Base-by-base conservation (phyloP, 2,113 vertebrate genomes). In the Ptyas mucosa region DNA sequence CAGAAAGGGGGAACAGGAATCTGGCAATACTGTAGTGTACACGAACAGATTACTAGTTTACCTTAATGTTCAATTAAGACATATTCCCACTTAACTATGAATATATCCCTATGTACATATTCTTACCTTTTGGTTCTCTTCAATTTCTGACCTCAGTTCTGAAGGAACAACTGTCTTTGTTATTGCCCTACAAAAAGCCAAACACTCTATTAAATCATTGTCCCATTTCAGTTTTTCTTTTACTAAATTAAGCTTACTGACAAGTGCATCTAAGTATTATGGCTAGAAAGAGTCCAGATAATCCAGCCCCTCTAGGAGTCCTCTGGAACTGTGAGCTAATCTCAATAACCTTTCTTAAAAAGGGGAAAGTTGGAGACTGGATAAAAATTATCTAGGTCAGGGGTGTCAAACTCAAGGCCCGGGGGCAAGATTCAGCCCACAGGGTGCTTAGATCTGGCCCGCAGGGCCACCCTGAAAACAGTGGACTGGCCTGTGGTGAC, bases 111-210 rank as follows among this genome's bases (percentile, higher is more conserved):
- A 89, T 3, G 26, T 46, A 20, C 15, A 54, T 15, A 24, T 4
- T 51, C n/a, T 94, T 98, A 99, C 99, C 98, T 99, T 99, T 95
- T 99, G 99, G 96, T 99, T 99, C 91, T 99, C 99, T 94, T 98
- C 98, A 23, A 99, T 98, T 97, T 99, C 99, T 87, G 96, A 97
- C 94, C 99, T 98, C 92, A 99, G 98, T 90, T 98, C 98, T 0
- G 98, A 96, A 95, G 97, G 98, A 96, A 99, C 99, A 95, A 98
- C 98, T 4, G 99, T 99, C 97, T 98, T 99, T 7, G 99, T 99
- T 97, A 99, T 98, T 95, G 98, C 99, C 96, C 99, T 99, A 95
- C 64, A 64, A 90, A 94, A 91, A 92, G 18, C 24, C 96, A 96
- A 96, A 86, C 87, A 10, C 15, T 46, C 51, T 20, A 53, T 64